A percentile compares a stretch with the other conserved stretches of the same genome.
phyloP scores from a whole-genome alignment of 2,113 vertebrate genomes.

The Phylloscopus trochiloides region DNA sequence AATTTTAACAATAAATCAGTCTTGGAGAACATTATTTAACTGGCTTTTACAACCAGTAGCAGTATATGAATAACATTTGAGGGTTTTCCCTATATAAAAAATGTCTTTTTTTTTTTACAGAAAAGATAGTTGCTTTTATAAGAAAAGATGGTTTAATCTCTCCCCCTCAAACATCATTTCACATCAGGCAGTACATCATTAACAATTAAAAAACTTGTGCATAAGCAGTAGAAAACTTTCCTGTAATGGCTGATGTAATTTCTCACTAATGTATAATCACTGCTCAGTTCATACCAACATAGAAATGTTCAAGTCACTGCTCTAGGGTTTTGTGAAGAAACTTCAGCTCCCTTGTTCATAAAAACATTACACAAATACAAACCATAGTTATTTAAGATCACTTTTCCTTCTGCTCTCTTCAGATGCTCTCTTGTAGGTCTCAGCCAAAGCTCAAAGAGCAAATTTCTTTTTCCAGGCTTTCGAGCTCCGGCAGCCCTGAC shows the following conservation, averaged over 20 bases:
- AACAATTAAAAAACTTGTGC: not conserved
- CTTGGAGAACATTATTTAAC: not conserved
- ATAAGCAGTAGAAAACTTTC: not conserved
- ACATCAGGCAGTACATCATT: not conserved
- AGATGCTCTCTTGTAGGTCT: not conserved
- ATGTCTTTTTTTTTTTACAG: not conserved
- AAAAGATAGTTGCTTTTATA: not conserved
- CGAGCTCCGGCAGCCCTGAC: not conserved
- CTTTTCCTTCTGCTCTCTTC: not conserved
- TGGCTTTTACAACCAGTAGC: not conserved
- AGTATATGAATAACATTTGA: not conserved
- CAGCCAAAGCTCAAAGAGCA: not conserved
- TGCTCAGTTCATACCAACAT: not conserved
- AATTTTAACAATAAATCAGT: not conserved
- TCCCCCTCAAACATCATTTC: not conserved
- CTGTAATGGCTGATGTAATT: not conserved
- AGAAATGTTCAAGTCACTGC: not conserved
- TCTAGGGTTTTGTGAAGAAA: not conserved
- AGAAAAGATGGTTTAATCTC: not conserved
- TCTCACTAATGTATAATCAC: not conserved
- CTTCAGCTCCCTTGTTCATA: not conserved
- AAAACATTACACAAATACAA: not conserved
- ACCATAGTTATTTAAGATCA: not conserved
- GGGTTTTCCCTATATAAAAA: accelerated
- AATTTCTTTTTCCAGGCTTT: not conserved